phyloP scores from a whole-genome alignment of 2,113 vertebrate species.

The Bungarus multicinctus region DNA sequence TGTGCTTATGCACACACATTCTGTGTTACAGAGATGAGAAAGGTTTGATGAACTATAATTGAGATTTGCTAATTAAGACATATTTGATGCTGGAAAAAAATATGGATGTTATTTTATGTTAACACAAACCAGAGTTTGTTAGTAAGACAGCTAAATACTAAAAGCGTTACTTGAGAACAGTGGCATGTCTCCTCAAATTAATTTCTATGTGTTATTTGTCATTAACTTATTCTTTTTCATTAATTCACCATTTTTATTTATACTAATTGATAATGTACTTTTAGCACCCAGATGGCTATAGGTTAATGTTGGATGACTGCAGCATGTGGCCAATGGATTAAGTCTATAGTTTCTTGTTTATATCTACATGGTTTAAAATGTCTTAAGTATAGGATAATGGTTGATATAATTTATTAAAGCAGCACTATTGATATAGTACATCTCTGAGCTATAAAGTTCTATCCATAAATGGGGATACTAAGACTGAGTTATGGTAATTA shows the following conservation, averaged over 20 bases:
- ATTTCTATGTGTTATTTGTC: neutral
- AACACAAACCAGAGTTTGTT: neutral
- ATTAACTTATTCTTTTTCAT: neutral
- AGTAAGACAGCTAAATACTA: neutral
- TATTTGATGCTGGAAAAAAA: neutral
- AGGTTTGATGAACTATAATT: conserved; percentile 43
- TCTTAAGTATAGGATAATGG: neutral
- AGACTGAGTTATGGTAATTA: neutral
- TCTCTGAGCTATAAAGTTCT: neutral
- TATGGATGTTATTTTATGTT: neutral
- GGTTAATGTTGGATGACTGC: neutral
- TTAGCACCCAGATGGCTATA: neutral
- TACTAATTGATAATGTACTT: neutral
- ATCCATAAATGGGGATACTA: neutral
- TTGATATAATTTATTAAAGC: neutral
- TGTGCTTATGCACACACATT: neutral
- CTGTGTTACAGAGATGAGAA: neutral
- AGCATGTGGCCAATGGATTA: neutral
- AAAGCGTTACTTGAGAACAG: neutral
- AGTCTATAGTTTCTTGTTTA: neutral
- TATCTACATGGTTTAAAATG: neutral
- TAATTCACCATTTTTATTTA: neutral
- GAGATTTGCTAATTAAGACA: conserved; percentile 35
- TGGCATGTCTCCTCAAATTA: neutral
- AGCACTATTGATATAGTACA: neutral